Base-by-base conservation (phyloP, 1,140 invertebrate species). In the Callitettix versicolor region DNA sequence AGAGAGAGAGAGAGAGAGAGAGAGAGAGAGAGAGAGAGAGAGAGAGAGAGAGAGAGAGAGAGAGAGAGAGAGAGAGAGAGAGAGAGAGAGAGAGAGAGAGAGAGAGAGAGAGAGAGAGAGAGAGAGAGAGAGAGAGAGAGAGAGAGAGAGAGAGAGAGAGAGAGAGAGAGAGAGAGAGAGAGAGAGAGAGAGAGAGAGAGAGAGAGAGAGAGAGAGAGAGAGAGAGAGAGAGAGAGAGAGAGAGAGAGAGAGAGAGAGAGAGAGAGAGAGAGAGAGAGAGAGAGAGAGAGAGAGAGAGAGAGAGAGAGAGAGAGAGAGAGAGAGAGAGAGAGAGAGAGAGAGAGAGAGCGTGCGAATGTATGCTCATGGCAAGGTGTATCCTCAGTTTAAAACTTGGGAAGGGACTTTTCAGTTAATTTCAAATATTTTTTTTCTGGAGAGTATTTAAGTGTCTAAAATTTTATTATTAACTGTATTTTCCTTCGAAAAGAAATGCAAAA, bases 351-450 rank as follows among this genome's bases (percentile, higher is more conserved):
- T n/a, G n/a, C n/a, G n/a, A n/a, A n/a, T n/a, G n/a, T n/a, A n/a
- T n/a, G n/a, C n/a, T n/a, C n/a, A n/a, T n/a, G n/a, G 34, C 73
- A 34, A 34, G 14, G 33, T 6, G 33, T 34, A 34, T n/a, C n/a
- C n/a, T n/a, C n/a, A n/a, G n/a, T n/a, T n/a, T n/a, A n/a, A n/a
- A n/a, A n/a, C n/a, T n/a, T n/a, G n/a, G n/a, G n/a, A n/a, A n/a
- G n/a, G n/a, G n/a, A n/a, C n/a, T n/a, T n/a, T n/a, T n/a, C n/a
- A n/a, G n/a, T n/a, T n/a, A n/a, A n/a, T n/a, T n/a, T n/a, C n/a
- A n/a, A n/a, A n/a, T n/a, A n/a, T n/a, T n/a, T n/a, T n/a, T n/a
- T n/a, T n/a, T n/a, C n/a, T n/a, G n/a, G n/a, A n/a, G n/a, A n/a
- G n/a, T n/a, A n/a, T n/a, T n/a, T n/a, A n/a, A n/a, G n/a, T n/a